Evolutionary conservation across 2,113 vertebrate genomes (phyloP), one percentile per base, ranked within the genome.

Genomic region (Macroglossus sobrinus): DNA sequence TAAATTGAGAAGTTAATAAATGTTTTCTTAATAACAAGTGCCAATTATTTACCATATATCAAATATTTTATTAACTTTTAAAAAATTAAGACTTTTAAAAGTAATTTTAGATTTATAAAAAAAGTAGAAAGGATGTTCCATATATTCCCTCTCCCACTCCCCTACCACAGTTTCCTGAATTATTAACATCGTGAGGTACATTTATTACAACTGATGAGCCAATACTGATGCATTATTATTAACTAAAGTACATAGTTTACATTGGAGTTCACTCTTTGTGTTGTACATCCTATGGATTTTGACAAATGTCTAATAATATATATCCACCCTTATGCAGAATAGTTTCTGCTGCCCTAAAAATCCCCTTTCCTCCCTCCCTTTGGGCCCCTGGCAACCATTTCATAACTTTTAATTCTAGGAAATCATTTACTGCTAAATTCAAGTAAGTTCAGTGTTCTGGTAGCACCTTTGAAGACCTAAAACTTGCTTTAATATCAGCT

Each of bases 361-460:
- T 86, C 11, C 16, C 59, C 24, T 94, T 68, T 19, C 18, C 53
- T 43, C 28, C 57, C n/a, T 76, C 28, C 12, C 43, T 18, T 50
- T 66, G 88, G 82, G 33, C 4, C 43, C 12, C 3, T 64, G n/a
- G 63, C 30, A 84, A 75, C 50, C 43, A 89, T 15, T 75, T 61
- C 4, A 15, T 78, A 81, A 81, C 24, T 87, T 87, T 84, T 64
- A 95, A 96, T 94, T 89, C 47, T 63, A 89, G 57, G 59, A 88
- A 81, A 91, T 80, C 50, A 85, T 92, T 91, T 84, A 96, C n/a
- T 79, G 19, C 38, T 82, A 45, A 80, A 47, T 63, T 96, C 71
- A 91, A 80, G 47, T 82, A 86, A 92, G 78, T 16, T 61, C 38
- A 81, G 13, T 93, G 28, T 93, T 89, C 11, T 26, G 69, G 50